Evolutionary conservation across 2,113 vertebrate species (phyloP).

Genomic region (Scophthalmus maximus): DNA sequence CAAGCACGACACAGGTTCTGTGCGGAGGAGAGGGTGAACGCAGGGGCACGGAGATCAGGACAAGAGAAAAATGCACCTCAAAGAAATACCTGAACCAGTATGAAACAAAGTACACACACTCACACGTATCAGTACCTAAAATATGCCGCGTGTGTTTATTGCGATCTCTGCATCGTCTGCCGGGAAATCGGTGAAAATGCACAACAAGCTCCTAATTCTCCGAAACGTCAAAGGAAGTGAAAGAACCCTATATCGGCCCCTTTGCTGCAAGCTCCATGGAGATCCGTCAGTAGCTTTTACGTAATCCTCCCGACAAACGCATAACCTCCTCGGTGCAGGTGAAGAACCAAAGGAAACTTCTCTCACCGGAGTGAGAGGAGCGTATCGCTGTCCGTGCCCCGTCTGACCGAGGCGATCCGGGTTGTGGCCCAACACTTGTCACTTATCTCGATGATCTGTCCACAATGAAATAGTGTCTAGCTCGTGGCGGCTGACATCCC

Average conservation of each 20-base stretch:
- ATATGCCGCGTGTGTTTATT: no score
- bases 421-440: constrained; percentile 16
- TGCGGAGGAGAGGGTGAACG: constrained; percentile 18
- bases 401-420: constrained; percentile 4
- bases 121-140: no score
- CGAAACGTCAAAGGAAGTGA: no score
- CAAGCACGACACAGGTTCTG: constrained; percentile 1
- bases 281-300: no score
- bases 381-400: constrained; percentile 17
- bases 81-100: constrained; percentile 30
- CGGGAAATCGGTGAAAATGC: no score
- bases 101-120: no score
- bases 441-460: constrained; percentile 37
- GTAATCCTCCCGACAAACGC: no score
- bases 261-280: no score
- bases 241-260: no score
- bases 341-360: not conserved
- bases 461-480: constrained; percentile 2
- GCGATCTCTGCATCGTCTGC: no score
- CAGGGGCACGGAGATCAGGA: constrained; percentile 21
- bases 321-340: no score
- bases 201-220: no score
- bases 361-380: not conserved
- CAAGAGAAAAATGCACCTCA: constrained; percentile 20
- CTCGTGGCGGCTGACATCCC: not conserved